Conservation (phyloP, 1,140 invertebrate genomes). For the Phymastichus coffea region DNA sequence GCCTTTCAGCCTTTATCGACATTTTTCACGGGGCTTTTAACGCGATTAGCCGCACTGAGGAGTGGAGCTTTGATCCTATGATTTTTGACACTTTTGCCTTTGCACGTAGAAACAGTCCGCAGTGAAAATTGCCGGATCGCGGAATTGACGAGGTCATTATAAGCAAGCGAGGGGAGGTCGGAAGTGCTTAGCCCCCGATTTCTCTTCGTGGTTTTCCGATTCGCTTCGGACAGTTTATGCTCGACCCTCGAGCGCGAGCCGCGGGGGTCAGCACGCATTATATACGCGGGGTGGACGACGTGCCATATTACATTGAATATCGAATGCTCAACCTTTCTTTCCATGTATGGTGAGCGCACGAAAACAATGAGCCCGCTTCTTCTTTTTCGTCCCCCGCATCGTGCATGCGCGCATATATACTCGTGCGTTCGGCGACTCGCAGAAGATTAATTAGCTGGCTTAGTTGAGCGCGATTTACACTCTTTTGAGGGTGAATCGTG, state of each 20-base stretch:
- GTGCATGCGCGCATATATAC: neutral
- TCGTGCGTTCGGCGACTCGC: neutral
- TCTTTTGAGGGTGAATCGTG: neutral
- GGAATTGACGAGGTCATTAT: constrained; percentile 39
- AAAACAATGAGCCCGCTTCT: constrained; percentile 36
- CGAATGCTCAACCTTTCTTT: constrained; percentile 35
- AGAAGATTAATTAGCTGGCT: constrained; percentile 21
- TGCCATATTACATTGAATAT: constrained; percentile 44
- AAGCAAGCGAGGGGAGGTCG: constrained; percentile 36
- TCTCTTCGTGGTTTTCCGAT: constrained; percentile 40
- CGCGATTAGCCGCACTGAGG: constrained; percentile 15
- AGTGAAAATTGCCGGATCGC: constrained; percentile 1
- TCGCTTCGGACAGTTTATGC: constrained; percentile 45
- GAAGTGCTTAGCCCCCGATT: constrained; percentile 50
- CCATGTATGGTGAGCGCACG: constrained; percentile 8
- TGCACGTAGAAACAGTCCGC: neutral
- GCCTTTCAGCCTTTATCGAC: too few relatives aligned
- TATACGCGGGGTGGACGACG: constrained; percentile 11
- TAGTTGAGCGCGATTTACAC: neutral
- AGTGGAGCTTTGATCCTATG: neutral
- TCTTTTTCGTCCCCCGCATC: neutral
- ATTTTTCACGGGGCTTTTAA: constrained; percentile 22
- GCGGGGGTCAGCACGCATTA: constrained; percentile 23
- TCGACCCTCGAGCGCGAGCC: constrained; percentile 21
- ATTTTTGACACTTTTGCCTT: constrained; percentile 22